Base-by-base conservation (phyloP, 23 tunicate genomes). In the Botrylloides violaceus region DNA sequence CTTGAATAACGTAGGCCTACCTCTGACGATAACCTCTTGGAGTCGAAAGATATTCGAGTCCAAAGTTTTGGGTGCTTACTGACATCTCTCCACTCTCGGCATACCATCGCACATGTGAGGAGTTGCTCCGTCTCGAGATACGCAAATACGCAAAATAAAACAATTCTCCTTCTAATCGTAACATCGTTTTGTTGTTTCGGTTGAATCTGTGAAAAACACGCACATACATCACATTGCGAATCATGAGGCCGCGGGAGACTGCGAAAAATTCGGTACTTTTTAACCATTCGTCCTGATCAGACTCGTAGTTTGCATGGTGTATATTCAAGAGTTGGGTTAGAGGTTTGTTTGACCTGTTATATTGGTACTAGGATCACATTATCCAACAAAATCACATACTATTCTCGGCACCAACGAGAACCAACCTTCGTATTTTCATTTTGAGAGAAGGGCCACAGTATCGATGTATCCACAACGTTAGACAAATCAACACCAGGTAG, bases 81-180 rank as follows among this genome's bases (percentile, higher is more conserved):
- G 18, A 75, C 64, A 32, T 79, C 90, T 55, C 85, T 60, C 97
- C 97, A 90, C 34, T 90, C 97, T 7, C 82, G 75, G 50, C 97
- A 82, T 58, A 90, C 90, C 32, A 79, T 24, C 26, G 85, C 56
- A 49, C 85, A 79, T 3, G 71, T 61, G 24, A 90, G 81, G 22
- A 90, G 80, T 33, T 79, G 80, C 34, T 53, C 53, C 4, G 85
- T 56, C 6, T 71, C 59, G 22, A 90, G 66, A 30, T 66, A 78
- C 21, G 90, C 70, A 66, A 90, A 90, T 21, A 90, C 84, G 49
- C 77, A 83, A 39, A 83, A 79, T 39, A 90, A 66, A 23, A 65
- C 90, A 19, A 90, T 71, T 9, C 81, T 60, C 2, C 97, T 35
- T 1, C 74, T 35, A 23, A 68, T 43, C 4, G 32, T 56, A 4